Conservation (phyloP, 2,797 vertebrate genomes). For the Mastacembelus armatus region DNA sequence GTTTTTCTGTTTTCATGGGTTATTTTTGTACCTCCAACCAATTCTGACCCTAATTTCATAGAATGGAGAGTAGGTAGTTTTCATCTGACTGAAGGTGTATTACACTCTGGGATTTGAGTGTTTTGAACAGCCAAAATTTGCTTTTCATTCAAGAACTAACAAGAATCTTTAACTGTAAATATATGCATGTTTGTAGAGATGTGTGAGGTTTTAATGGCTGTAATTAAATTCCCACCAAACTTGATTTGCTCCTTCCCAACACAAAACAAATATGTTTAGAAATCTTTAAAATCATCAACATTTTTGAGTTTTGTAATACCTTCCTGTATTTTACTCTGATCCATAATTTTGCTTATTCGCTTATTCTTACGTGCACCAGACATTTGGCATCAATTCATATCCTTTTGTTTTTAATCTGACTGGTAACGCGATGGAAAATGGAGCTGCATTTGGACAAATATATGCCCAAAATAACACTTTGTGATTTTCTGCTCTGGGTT, state of each 20-base stretch:
- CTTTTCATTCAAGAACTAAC: neutral
- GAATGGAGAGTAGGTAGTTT: neutral
- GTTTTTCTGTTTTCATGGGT: neutral
- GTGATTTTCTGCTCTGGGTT: conserved; percentile 26
- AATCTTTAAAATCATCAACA: conserved; percentile 23
- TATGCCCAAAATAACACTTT: conserved; percentile 12
- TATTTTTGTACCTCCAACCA: neutral
- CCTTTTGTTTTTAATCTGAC: conserved; percentile 36
- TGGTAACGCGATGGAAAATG: conserved; percentile 43
- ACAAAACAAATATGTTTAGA: conserved; percentile 21
- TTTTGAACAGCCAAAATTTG: conserved; percentile 19
- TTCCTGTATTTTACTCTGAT: conserved; percentile 7
- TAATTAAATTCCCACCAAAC: conserved; percentile 38
- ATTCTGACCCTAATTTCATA: neutral
- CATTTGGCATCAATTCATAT: conserved; percentile 23
- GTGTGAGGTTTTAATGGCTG: conserved; percentile 12
- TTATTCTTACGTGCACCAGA: neutral
- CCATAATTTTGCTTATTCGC: neutral
- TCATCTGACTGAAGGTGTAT: neutral
- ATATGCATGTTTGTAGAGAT: conserved; percentile 6
- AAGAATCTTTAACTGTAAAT: neutral
- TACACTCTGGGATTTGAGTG: neutral
- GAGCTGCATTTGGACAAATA: neutral
- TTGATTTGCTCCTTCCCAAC: neutral
- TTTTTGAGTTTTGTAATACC: conserved; percentile 5